Evolutionary conservation across 1,140 invertebrate species (phyloP).

Genomic region (Acromyrmex echinatior): DNA sequence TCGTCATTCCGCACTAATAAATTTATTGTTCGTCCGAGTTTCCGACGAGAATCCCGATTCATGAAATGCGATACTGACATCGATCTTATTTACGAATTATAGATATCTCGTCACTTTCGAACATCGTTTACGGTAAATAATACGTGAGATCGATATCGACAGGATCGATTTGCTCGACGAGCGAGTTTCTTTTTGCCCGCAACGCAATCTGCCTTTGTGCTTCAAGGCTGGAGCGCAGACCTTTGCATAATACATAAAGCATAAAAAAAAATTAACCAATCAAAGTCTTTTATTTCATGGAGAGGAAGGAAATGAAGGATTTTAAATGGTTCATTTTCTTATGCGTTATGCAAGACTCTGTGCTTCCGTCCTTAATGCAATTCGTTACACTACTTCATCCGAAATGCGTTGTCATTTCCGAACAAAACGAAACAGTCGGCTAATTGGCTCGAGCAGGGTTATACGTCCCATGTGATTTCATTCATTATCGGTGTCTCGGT

Average conservation of each 20-base stretch:
- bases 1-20: constrained; percentile 4
- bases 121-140: neutral
- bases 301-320: too few relatives aligned
- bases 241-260: too few relatives aligned
- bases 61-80: neutral
- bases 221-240: neutral
- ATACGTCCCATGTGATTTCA: constrained; percentile 61
- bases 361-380: constrained; percentile 10
- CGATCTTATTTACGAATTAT: neutral
- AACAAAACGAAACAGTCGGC: constrained; percentile 51
- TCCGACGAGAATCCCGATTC: neutral
- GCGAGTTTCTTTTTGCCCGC: neutral
- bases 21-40: neutral
- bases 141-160: neutral
- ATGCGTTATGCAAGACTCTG: neutral
- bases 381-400: constrained; percentile 16
- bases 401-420: constrained; percentile 16
- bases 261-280: too few relatives aligned
- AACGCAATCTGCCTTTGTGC: constrained; percentile 13
- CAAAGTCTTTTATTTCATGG: too few relatives aligned
- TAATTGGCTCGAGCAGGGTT: constrained; percentile 68
- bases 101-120: neutral
- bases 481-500: constrained; percentile 61
- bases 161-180: neutral
- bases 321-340: too few relatives aligned